Evolutionary conservation across 2,888 invertebrate genomes (phyloP).

Genomic region (Eupithecia inturbata): DNA sequence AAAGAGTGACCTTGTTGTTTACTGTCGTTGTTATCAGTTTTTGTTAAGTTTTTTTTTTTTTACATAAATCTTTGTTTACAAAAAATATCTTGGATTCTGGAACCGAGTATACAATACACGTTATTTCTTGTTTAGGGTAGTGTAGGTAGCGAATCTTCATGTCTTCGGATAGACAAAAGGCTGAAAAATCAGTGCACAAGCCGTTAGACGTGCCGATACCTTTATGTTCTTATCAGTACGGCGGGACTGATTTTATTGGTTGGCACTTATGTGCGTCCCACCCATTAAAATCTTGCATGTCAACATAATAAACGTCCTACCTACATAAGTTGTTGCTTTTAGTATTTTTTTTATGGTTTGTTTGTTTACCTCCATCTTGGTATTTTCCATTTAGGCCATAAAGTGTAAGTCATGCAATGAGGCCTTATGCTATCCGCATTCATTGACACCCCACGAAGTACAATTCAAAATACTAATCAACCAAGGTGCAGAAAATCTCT

Average conservation of each 20-base stretch:
- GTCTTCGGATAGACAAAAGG: not conserved
- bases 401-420: too few species aligned
- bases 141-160: not conserved
- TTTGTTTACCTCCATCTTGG: constrained; percentile 16
- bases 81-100: too few species aligned
- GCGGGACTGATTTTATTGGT: constrained; percentile 61
- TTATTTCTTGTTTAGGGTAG: too few species aligned
- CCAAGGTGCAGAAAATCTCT: not conserved
- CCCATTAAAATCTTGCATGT: constrained; percentile 47
- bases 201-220: constrained; percentile 6
- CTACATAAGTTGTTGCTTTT: constrained; percentile 11
- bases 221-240: constrained; percentile 10
- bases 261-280: constrained; percentile 55
- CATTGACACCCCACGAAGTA: not conserved
- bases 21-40: too few species aligned
- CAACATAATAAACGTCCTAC: constrained; percentile 13
- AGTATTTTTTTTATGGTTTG: constrained; percentile 14
- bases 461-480: not conserved
- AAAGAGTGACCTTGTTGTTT: too few species aligned
- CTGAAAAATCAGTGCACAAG: not conserved
- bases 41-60: not conserved
- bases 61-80: too few species aligned
- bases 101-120: too few species aligned
- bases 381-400: not conserved
- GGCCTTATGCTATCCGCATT: not conserved